Evolutionary conservation across 1,140 invertebrate genomes (phyloP).

Genomic region (Pygmarrhopalites habei): DNA sequence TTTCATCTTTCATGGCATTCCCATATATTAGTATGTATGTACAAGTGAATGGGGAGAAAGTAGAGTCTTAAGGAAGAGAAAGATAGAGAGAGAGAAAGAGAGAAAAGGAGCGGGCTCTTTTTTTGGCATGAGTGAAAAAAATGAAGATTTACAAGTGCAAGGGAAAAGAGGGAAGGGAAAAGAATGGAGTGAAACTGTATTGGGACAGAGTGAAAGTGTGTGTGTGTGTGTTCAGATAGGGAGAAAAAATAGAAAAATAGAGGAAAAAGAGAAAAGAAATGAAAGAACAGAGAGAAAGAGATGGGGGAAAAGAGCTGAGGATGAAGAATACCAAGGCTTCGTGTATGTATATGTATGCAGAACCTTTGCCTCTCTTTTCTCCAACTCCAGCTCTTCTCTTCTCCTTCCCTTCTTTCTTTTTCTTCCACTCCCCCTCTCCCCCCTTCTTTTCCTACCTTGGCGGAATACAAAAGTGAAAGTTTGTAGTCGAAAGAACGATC

Average conservation of each 20-base stretch:
- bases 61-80: not conserved
- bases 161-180: not conserved
- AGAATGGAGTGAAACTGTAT: no score
- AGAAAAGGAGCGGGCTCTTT: not conserved
- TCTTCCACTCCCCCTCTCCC: no score
- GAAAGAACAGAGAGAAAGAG: not conserved
- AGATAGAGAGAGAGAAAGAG: not conserved
- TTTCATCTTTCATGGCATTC: no score
- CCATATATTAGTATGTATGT: no score
- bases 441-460: conserved; percentile 10
- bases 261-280: not conserved
- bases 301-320: conserved; percentile 1
- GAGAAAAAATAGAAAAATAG: not conserved
- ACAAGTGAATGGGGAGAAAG: no score
- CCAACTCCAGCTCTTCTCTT: no score
- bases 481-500: no score
- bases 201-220: no score
- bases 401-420: no score
- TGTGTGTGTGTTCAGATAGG: not conserved
- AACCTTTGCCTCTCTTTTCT: no score
- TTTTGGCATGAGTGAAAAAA: conserved; percentile 9
- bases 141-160: conserved; percentile 12
- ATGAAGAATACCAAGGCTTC: not conserved
- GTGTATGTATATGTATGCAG: conserved; percentile 12
- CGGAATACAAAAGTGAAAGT: conserved; percentile 13